Evolutionary conservation across 2,797 vertebrate species (phyloP), one percentile per base, ranked within the genome.

Genomic region (Chelidonichthys spinosus): DNA sequence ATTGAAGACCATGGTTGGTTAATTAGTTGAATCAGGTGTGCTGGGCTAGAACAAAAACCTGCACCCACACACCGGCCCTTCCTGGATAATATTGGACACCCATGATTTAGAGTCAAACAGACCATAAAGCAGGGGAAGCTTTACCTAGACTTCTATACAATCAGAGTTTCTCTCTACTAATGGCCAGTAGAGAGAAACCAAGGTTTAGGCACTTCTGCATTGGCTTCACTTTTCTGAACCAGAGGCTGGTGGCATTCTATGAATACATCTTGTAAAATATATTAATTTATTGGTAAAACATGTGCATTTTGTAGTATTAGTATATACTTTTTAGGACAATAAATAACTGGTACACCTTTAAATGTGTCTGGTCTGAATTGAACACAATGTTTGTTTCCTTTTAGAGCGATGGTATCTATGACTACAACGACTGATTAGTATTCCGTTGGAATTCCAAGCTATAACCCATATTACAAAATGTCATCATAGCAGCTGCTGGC

Each of bases 401-500:
- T 17, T n/a, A 49, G 17, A 32, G 25, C 9, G 5, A 59, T 42
- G 14, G n/a, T 25, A 13, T 11, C n/a, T 60, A 5, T 39, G 39
- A 42, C 58, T 43, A 55, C 69, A 73, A 50, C 35, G 36, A 7
- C 10, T 4, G 32, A 64, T 77, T 46, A 60, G 32, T 18, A 42
- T 54, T 81, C 37, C 47, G 4, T 6, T 33, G 6, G n/a, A 52
- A 42, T 54, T 67, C 5, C 11, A 11, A 47, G 18, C 14, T 62
- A 17, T 17, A 58, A 59, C 25, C 60, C n/a, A 40, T 64, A 25
- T 1, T 74, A 67, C 5, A n/a, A 35, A 63, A 63, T 68, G 18
- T 76, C 35, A 52, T 49, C 55, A 42, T 7, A 69, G 11, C 53
- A 62, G 55, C 68, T 56, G 58, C 66, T 40, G 50, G 49, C 39